Conservation (phyloP, 2,888 invertebrate species). For the Spodoptera exigua region DNA sequence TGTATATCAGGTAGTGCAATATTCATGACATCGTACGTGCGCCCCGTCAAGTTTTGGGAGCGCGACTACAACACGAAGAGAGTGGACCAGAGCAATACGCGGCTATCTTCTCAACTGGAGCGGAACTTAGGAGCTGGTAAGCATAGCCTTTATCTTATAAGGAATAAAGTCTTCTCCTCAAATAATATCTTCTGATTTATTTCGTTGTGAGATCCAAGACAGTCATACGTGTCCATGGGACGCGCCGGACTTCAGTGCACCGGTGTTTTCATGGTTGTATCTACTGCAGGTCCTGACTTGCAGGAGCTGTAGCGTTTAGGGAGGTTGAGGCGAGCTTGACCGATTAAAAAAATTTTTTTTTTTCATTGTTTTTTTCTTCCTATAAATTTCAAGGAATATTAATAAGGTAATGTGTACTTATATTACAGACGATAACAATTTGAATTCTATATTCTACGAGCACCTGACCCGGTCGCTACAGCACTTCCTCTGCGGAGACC, state of each 20-base stretch:
- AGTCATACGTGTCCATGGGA: no score
- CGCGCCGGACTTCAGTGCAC: no score
- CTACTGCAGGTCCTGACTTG: no score
- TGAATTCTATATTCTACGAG: conserved; percentile 99
- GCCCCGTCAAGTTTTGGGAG: conserved; percentile 99
- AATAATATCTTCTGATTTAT: no score
- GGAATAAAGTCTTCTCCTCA: no score
- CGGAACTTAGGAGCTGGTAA: conserved; percentile 93
- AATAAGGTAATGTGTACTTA: neutral
- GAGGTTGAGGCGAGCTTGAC: no score
- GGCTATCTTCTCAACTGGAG: conserved; percentile 98
- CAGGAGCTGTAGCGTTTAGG: no score
- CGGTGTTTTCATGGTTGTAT: no score
- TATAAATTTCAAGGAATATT: no score
- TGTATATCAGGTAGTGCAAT: conserved; percentile 95
- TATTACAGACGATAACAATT: conserved; percentile 97
- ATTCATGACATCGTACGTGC: conserved; percentile 99
- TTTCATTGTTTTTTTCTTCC: no score
- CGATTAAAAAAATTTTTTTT: no score
- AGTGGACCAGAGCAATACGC: conserved; percentile 98
- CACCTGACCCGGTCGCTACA: conserved; percentile 98
- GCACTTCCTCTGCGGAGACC: conserved; percentile 97
- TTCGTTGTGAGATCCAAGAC: no score
- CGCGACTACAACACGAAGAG: conserved; percentile 99
- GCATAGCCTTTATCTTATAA: conserved; percentile 8